Conservation (phyloP, 2,797 vertebrate genomes). For the Scleropages formosus region DNA sequence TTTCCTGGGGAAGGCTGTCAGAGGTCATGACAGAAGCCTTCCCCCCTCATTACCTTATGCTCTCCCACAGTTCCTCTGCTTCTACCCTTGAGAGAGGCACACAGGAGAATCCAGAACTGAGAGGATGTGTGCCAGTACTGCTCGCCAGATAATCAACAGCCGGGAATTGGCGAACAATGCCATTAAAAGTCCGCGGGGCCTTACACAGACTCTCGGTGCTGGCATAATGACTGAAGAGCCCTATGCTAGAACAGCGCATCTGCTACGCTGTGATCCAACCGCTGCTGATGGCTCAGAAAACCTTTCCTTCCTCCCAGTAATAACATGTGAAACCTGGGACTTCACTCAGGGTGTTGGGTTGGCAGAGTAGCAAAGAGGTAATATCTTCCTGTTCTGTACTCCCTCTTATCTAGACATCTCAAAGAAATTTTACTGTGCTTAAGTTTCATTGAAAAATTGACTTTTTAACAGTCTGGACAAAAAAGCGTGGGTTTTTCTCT, state of each 20-base stretch:
- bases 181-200: too few species aligned
- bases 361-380: background rate
- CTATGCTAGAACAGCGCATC: background rate
- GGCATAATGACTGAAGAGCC: too few species aligned
- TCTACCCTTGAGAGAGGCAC: background rate
- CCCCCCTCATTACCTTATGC: background rate
- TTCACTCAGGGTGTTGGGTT: background rate
- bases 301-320: background rate
- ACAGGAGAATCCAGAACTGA: too few species aligned
- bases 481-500: constrained; percentile 18
- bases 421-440: constrained; percentile 1
- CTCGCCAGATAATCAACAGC: background rate
- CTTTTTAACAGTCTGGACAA: background rate
- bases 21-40: background rate
- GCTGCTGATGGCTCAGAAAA: background rate
- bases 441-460: too few species aligned
- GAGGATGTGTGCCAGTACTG: background rate
- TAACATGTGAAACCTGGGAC: background rate
- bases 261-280: too few species aligned
- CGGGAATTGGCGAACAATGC: too few species aligned
- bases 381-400: background rate
- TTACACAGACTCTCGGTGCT: too few species aligned
- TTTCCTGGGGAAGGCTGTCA: background rate
- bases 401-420: background rate
- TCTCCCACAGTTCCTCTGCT: background rate